Percentiles rank a stretch among this genome's conserved stretches.
Conservation (phyloP, 2,888 invertebrate species). For the Agrochola macilenta region DNA sequence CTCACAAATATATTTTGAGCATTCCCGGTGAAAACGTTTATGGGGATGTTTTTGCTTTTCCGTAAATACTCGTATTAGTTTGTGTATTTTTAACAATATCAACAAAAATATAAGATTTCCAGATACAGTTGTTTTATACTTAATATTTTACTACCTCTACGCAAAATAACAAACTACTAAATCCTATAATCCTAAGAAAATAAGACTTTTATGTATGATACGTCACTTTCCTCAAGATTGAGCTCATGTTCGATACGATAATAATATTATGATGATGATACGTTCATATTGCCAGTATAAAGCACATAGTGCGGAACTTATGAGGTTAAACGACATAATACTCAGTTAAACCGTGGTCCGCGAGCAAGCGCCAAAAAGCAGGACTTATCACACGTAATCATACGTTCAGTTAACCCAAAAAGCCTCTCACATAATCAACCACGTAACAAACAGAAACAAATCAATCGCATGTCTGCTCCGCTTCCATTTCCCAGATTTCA, state of each 20-base stretch:
- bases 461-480: slow-evolving; percentile 37
- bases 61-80: slow-evolving; percentile 25
- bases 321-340: background rate
- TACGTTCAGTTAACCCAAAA: background rate
- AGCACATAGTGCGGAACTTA: background rate
- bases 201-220: background rate
- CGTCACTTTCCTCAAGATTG: background rate
- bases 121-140: background rate
- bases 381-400: background rate
- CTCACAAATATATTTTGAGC: slow-evolving; percentile 43
- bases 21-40: slow-evolving; percentile 23
- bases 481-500: slow-evolving; percentile 57
- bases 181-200: slow-evolving; percentile 5
- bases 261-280: too few species aligned
- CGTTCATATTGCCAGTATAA: background rate
- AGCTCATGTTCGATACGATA: background rate
- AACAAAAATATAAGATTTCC: background rate
- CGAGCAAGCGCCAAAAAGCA: background rate
- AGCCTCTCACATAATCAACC: slow-evolving; percentile 10
- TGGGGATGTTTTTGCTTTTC: slow-evolving; percentile 25
- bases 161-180: background rate
- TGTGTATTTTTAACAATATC: slow-evolving; percentile 3
- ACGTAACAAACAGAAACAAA: slow-evolving; percentile 39
- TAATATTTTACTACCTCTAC: background rate
- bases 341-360: background rate